Base-by-base conservation (phyloP, 2,113 vertebrate species). In the Amphiprion percula region DNA sequence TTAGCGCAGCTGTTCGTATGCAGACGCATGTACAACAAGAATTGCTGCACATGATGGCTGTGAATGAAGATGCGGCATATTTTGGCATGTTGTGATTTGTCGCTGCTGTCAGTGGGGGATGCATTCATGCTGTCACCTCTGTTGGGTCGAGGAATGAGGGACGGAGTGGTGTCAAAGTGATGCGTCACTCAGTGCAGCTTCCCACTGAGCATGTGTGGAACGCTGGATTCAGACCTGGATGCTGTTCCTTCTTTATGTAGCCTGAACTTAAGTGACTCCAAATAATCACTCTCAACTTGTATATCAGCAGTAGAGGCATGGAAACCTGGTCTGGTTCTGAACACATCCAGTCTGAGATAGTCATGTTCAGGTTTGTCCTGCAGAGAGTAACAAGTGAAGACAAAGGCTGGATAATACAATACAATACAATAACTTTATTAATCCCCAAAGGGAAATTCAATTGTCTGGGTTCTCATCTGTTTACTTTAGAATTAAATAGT, bases 21-120 rank as follows among this genome's bases (percentile, higher is more conserved):
- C 71, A 79, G 63, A 73, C 49, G 71, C 46, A 30, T n/a, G 65
- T 71, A 58, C 62, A 70, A 69, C 62, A 64, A 47, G 61, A 87
- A 84, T 68, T 56, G 41, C 66, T 60, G 47, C 66, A 81, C 85
- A 68, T 53, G 78, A 74, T 24, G 52, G 61, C 66, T 65, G 47
- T 54, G 64, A 59, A 76, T 68, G 4, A 68, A 24, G 41, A 66
- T 1, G 37, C 17, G 55, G 59, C 33, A 47, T 83, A 52, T 87
- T 87, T 70, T 82, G 60, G 12, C 52, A 24, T 63, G 49, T 56
- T 77, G 39, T 74, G 75, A 82, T 73, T 50, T 53, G 65, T 30
- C 10, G 2, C 55, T 60, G 68, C 52, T 79, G 59, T 28, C n/a
- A 12, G 65, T 26, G 1, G 24, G 33, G 50, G 53, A 77, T 67